Evolutionary conservation across 2,888 invertebrate genomes (phyloP), one percentile per base, ranked within the genome.

Genomic region (Rhyacophila evoluta): DNA sequence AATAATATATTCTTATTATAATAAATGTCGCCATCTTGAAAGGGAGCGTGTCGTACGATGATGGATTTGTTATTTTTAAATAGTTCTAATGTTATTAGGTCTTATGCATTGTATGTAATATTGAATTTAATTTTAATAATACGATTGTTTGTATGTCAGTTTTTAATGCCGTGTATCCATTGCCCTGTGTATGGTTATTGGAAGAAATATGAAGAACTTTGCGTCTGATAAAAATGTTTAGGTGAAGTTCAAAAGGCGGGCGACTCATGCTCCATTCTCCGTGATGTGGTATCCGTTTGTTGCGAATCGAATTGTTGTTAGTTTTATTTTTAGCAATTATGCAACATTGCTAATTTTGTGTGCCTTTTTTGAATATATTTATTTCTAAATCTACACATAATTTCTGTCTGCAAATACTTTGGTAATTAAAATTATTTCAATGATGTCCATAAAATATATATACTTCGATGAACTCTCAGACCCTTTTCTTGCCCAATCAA

Each of bases 21-120:
- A 72, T 72, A 36, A 36, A 36, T 38, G 38, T 72, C 25, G 33
- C 36, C 38, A 72, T 36, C 38, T 28, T 75, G 68, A 69, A 37
- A 72, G 33, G 70, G 74, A 39, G 77, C 33, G 55, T 72, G 39
- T 38, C 73, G 27, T 72, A 41, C 67, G 36, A 55, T 41, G 72
- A 78, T 28, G 78, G 73, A 80, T 80, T 80, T 80, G 80, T 80
- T 80, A 75, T 78, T 73, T 80, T 80, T 78, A 80, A 80, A 72
- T 78, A 78, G 77, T 78, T 80, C 38, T 80, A 80, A 80, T 75
- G 75, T 75, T 80, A 41, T 75, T 78, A 78, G 75, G 29, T 80
- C 78, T 79, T 79, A 79, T 79, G 79, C 74, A 74, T 79, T 72
- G 68, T 69, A 77, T 73, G 28, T 68, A 39, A 75, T 75, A 75